These are phyloP conservation scores for Nesospiza acunhae DNA, from an alignment of 2,113 vertebrate species.

Conservation along the genomic window DNA sequence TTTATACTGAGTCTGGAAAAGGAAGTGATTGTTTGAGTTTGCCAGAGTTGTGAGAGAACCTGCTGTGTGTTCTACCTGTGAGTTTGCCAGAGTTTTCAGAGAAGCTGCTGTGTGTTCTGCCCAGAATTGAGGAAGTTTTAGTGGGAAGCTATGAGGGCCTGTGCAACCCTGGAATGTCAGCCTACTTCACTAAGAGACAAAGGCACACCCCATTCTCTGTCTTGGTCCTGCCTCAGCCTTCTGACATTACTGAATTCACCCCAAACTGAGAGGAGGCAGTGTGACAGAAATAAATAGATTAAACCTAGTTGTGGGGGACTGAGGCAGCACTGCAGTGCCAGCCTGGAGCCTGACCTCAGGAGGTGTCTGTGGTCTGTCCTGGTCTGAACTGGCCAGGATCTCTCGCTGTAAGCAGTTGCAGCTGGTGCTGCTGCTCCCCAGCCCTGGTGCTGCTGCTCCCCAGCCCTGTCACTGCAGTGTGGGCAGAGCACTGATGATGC, in stretches of 20 bases:
- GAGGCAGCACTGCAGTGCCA: background rate
- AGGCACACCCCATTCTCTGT: background rate
- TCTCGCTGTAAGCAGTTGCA: background rate
- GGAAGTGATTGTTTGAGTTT: background rate
- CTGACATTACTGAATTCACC: background rate
- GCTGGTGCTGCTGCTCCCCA: background rate
- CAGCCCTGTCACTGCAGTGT: background rate
- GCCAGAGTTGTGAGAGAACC: background rate
- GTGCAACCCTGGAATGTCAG: background rate
- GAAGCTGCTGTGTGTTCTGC: background rate
- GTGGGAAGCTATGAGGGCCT: background rate
- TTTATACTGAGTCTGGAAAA: background rate
- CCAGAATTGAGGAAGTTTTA: background rate
- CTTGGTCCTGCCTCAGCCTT: background rate
- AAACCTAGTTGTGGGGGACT: background rate
- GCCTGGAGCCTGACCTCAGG: background rate
- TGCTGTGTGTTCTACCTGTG: background rate
- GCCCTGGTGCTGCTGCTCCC: background rate
- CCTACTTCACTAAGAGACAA: background rate
- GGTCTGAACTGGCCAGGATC: background rate
- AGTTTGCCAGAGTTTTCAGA: background rate
- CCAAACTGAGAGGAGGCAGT: background rate
- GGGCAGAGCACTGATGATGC: background rate
- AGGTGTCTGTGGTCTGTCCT: background rate
- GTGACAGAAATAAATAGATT: background rate